Evolutionary conservation across 53 echinoderm and acorn worm species (phyloP), one percentile per base, ranked within the genome.

Genomic region (Paelopatides confundens): DNA sequence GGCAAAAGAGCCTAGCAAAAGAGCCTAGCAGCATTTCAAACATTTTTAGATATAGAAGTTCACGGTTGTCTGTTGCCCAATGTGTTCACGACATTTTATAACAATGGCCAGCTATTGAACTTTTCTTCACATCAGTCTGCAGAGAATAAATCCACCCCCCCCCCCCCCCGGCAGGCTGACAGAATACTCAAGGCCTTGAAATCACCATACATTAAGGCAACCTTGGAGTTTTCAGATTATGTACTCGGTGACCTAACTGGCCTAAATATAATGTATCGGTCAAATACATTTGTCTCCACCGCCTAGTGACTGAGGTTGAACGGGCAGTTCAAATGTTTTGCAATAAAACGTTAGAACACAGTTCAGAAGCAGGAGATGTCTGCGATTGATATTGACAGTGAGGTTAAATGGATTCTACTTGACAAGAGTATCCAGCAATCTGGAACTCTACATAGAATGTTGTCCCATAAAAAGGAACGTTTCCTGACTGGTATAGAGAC

Each of bases 1-100:
- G 29, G 58, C 85, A 65, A 43, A 49, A 68, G 23, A 83, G n/a
- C n/a, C n/a, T n/a, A n/a, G n/a, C n/a, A n/a, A n/a, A n/a, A n/a
- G n/a, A n/a, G 65, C 2, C 33, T 14, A 34, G 24, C 37, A 31
- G 85, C 71, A 38, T 85, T 85, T 1, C 68, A 66, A 36, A 85
- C 27, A 38, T 64, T 66, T 85, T 0, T 65, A 0, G 85, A 85
- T 39, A 33, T 66, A 17, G 33, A 65, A 15, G 65, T 29, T 15
- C 85, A 85, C 85, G 85, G 85, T 29, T 85, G 29, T 85, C 68
- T 26, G 66, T 67, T 13, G 65, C 67, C 28, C 85, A 85, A 15
- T 77, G 78, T 77, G 47, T 39, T 30, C 0, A 0, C 1, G 5
- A 11, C 8, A 26, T 82, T 12, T 32, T 82, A 3, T 63, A 82